A percentile compares a stretch with the other conserved stretches of the same genome.
Conservation (phyloP, 1,140 invertebrate genomes). For the Bradysia coprophila region DNA sequence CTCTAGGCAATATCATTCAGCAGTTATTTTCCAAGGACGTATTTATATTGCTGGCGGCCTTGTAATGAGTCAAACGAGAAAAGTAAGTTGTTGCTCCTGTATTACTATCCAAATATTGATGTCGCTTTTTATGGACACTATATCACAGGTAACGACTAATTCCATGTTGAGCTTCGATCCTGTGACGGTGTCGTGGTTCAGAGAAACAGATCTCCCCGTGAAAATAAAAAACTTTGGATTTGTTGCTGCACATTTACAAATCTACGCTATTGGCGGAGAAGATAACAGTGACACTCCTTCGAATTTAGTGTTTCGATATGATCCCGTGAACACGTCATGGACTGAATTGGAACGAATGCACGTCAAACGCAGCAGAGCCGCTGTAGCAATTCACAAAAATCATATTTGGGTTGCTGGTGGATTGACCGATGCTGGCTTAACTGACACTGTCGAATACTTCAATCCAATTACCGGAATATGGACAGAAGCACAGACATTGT, state of each 20-base stretch:
- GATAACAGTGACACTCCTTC: background rate
- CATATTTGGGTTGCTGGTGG: background rate
- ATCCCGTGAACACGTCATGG: background rate
- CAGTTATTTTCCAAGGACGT: background rate
- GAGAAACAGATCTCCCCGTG: background rate
- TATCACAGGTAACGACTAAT: background rate
- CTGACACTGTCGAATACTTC: background rate
- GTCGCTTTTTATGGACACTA: no score
- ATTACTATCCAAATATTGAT: no score
- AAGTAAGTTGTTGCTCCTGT: no score
- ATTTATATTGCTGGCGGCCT: background rate
- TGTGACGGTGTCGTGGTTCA: background rate
- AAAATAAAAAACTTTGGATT: background rate
- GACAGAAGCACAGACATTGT: background rate
- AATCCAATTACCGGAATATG: background rate
- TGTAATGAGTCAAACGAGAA: background rate
- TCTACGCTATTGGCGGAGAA: conserved; percentile 2
- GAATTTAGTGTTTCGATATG: background rate
- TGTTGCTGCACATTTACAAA: background rate
- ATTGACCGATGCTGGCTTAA: background rate
- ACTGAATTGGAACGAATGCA: background rate
- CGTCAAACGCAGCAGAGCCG: background rate
- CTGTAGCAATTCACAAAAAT: background rate
- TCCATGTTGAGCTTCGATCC: background rate
- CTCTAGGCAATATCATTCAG: conserved; percentile 2